phyloP scores from a whole-genome alignment of 2,113 vertebrate species.

The cattle (Bos taurus) region DNA sequence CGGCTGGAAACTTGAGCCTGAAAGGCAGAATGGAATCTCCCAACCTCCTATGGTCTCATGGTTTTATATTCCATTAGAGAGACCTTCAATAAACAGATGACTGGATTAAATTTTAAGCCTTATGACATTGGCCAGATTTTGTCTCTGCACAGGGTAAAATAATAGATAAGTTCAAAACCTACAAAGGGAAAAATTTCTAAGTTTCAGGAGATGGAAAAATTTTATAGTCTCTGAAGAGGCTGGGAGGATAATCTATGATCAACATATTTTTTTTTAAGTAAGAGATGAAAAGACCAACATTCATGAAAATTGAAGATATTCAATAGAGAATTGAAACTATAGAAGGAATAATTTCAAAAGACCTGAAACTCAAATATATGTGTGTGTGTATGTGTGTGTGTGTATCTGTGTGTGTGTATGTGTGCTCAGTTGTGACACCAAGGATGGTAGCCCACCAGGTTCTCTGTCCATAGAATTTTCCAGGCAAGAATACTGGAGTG shows the following conservation, averaged over 20 bases:
- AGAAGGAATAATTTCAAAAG: neutral
- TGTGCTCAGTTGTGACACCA: neutral
- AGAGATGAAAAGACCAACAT: neutral
- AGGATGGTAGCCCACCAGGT: neutral
- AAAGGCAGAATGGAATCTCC: neutral
- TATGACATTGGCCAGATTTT: neutral
- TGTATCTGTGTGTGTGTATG: no score
- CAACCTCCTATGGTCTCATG: neutral
- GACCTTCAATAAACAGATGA: neutral
- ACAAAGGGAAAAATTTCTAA: neutral
- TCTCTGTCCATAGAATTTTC: neutral
- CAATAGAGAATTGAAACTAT: neutral
- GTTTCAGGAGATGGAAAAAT: neutral
- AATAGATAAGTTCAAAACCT: neutral
- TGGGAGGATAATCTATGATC: neutral
- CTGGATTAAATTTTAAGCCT: neutral
- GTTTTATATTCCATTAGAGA: neutral
- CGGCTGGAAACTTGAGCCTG: neutral
- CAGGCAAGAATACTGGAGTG: neutral
- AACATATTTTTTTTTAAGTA: neutral
- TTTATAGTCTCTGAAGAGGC: neutral
- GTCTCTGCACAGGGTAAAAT: neutral
- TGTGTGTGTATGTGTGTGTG: neutral
- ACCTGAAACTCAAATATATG: neutral
- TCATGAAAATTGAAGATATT: neutral